Base-by-base conservation (phyloP, 2,797 vertebrate species). In the Crenichthys baileyi region DNA sequence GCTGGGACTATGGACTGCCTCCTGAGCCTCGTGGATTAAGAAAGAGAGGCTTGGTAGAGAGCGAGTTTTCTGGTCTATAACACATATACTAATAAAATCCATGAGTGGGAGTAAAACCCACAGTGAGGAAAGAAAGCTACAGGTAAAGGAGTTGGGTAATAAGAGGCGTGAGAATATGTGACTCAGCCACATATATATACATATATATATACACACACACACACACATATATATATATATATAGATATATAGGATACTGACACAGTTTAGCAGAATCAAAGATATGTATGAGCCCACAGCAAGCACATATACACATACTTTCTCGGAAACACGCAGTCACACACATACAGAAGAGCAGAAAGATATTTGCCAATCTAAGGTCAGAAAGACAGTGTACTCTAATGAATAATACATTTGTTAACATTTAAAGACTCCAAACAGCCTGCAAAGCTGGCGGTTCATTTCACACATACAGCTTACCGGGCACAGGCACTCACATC, bases 361-460 rank as follows among this genome's bases (percentile, higher is more conserved):
- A 94, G 92, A 92, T 93, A 91, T 94, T 84, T 79, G 79, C 89
- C 90, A 82, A 94, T 93, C 92, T 80, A 31, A 83, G 93, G 93
- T 86, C 90, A 90, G 76, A 87, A 73, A 87, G 79, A 87, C 73
- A 79, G 82, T 73, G 85, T 77, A 75, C 76, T 73, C 85, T 85
- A 67, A 90, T 94, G 93, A 94, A 94, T 94, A 92, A 94, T 91
- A 79, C 90, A 94, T 91, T 88, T 89, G 31, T 53, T 92, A 92
- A 91, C 91, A 93, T 93, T 94, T 93, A 84, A 81, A 84, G 72
- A 78, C 55, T 87, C 79, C 76, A 81, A 86, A 79, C 83, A 81
- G 84, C 84, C 87, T 87, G 80, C 79, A 80, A 70, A 90, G 81
- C 79, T 87, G 78, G 46, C 79, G 78, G n/a, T 87, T 87, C 70